Percentiles rank a stretch among this genome's conserved stretches.
phyloP scores from a whole-genome alignment of 1,140 invertebrate genomes.

The Paraescarpia echinospica region DNA sequence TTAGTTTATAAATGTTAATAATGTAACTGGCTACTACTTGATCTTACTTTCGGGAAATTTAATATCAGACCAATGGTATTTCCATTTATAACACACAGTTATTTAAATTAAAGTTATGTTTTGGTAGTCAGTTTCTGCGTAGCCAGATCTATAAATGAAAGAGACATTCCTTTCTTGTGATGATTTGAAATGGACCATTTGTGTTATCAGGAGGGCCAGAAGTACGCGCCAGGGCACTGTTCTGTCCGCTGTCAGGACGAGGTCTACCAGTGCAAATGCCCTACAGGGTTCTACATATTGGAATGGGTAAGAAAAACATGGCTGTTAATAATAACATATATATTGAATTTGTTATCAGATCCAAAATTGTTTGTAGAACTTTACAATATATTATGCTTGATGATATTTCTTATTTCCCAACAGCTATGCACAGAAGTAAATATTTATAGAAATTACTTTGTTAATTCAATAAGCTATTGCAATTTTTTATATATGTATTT shows the following conservation, averaged over 20 bases:
- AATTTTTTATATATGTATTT: no score
- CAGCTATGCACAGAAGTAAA: no score
- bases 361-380: no score
- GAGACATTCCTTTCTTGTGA: not conserved
- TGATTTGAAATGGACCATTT: not conserved
- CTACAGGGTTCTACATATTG: conserved; percentile 73
- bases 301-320: conserved; percentile 63
- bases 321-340: not conserved
- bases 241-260: conserved; percentile 57
- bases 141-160: no score
- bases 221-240: conserved; percentile 56
- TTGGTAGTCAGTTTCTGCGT: not conserved
- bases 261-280: conserved; percentile 70
- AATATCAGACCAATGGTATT: not conserved
- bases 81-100: not conserved
- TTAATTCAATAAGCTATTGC: no score
- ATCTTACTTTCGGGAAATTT: not conserved
- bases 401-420: no score
- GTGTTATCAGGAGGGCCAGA: conserved; percentile 30
- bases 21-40: no score
- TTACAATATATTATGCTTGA: no score
- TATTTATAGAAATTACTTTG: no score
- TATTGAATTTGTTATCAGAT: no score
- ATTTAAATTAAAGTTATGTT: not conserved
- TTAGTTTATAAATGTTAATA: no score